Evolutionary conservation across 2,888 invertebrate species (phyloP), one percentile per base, ranked within the genome.

Genomic region (Strigamia maritima): DNA sequence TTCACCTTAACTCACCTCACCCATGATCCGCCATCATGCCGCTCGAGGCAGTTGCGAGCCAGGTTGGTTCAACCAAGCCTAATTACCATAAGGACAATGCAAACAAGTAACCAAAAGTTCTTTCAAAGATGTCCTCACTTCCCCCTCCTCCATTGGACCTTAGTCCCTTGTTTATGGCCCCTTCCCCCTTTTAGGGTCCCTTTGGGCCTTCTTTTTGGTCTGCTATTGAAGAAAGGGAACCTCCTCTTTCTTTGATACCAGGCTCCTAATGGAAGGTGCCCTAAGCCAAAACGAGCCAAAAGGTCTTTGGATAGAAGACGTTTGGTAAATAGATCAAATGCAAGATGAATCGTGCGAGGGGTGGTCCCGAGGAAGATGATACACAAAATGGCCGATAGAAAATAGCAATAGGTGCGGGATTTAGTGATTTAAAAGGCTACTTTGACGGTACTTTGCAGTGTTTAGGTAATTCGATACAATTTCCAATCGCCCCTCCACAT

Each of bases 301-400:
- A 65, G 60, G 60, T 65, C 60, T 65, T 65, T 65, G 60, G 60
- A 65, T 65, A 22, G 60, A 65, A 65, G 60, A 65, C 60, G 60
- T 65, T 65, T 65, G 60, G 60, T 65, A 65, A 65, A 65, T 65
- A 65, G 60, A 65, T 65, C 60, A 65, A 65, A 65, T 65, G 60
- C 60, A 65, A 65, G 60, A 65, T 65, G 60, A 65, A 65, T 65
- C 60, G 60, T 65, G 12, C 19, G 60, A 65, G 60, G 60, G 60
- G 60, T 65, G 60, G 60, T 65, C 60, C 12, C 22, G 1, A 3
- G 60, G 60, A 65, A 65, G 60, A 65, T 65, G 60, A 65, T 65
- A 65, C 60, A 65, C 60, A 65, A 65, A 65, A 65, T 65, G 60
- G 60, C 60, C 24, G 60, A 65, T 24, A 6, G 10, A 65, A 65